Base-by-base conservation (phyloP, 2,797 vertebrate genomes). In the Limosa lapponica region DNA sequence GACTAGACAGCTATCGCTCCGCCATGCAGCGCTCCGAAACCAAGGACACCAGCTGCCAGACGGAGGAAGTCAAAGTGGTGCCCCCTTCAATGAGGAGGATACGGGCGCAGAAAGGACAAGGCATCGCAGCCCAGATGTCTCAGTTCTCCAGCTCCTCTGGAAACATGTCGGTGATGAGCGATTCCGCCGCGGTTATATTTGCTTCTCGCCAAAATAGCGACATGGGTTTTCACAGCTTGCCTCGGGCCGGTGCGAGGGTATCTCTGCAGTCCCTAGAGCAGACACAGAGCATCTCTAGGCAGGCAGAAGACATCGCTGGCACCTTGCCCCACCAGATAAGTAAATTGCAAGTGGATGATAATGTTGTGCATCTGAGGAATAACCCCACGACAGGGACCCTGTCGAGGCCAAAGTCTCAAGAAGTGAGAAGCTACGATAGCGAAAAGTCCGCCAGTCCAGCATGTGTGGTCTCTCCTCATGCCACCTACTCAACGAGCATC, bases 1-100 rank as follows among this genome's bases (percentile, higher is more conserved):
- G 98, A 92, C 97, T 98, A 4, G 98, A 98, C 64, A 98, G 98
- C 90, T 97, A 98, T 55, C 98, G 91, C 93, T 98, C 98, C 30
- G 93, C 97, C 0, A 95, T 98, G 62, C 98, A 98, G 54, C 98
- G 97, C 70, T 99, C 98, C 2, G 98, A 98, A 59, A 99, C 98
- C 84, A 98, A 98, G 97, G 99, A 99, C 95, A 99, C 99, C 24
- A 98, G 99, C 98, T 99, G 99, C 97, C 99, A 99, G 98, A 99
- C 99, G 0, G 99, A 99, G 89, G 99, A 99, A 36, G 96, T 99
- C 51, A 99, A 99, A 97, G 96, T 99, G 3, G 99, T 99, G 4
- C 99, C 99, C 4, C 99, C 99, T 23, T 99, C 99, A 3, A 98
- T 99, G 98, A 98, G 99, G 83, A 99, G 99, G 94, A 99, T 99